phyloP scores from a whole-genome alignment of 2,888 invertebrate genomes.

The Apocheima hispidaria region DNA sequence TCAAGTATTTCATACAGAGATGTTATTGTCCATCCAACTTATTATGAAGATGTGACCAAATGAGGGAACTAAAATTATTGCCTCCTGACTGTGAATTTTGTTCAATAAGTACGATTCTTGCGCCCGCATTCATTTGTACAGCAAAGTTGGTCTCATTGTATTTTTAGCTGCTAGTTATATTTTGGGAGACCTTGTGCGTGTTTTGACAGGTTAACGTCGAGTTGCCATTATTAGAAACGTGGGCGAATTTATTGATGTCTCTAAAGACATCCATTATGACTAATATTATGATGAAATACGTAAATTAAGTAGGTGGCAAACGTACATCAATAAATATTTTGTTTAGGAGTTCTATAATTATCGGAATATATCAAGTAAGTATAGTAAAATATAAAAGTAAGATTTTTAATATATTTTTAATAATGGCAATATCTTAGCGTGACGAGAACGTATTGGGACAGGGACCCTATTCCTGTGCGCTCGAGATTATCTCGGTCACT shows the following conservation, averaged over 20 bases:
- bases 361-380: too few relatives aligned
- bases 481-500: too few relatives aligned
- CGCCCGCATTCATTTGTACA: neutral
- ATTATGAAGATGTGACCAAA: neutral
- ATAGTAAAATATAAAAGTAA: too few relatives aligned
- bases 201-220: conserved; percentile 1
- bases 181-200: conserved; percentile 13
- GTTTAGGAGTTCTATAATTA: neutral
- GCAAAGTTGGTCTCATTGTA: neutral
- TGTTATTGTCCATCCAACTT: conserved; percentile 5
- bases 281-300: neutral
- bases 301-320: neutral
- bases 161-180: conserved; percentile 37
- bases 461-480: too few relatives aligned
- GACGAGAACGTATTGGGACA: too few relatives aligned
- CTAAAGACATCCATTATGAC: neutral
- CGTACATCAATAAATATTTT: neutral
- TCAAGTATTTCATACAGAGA: conserved; percentile 36
- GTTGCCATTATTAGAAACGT: conserved; percentile 2
- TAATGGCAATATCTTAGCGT: too few relatives aligned
- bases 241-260: neutral
- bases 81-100: neutral
- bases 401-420: too few relatives aligned
- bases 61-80: neutral
- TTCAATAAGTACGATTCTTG: neutral